A percentile compares a stretch with the other conserved stretches of the same genome.
Conservation (phyloP, 1,140 invertebrate genomes). For the Neelides sp. region DNA sequence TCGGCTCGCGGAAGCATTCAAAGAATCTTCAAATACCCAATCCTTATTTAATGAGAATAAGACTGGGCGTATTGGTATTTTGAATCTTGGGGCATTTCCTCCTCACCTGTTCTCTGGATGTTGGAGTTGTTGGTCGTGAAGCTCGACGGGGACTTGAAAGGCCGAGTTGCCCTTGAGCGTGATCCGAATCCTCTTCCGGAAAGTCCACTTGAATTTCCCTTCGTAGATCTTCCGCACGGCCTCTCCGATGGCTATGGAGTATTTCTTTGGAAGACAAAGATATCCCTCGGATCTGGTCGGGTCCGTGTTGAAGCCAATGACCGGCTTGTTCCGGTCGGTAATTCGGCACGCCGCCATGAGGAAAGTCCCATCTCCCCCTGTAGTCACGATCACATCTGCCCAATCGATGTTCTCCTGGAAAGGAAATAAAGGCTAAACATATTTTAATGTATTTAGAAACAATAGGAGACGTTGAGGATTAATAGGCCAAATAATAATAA, state of each 20-base stretch:
- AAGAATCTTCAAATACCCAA: conserved; percentile 37
- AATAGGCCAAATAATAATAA: no score
- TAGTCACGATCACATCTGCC: conserved; percentile 88
- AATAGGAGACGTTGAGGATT: no score
- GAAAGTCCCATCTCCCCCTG: conserved; percentile 97
- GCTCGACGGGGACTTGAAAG: conserved; percentile 47
- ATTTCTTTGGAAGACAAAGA: conserved; percentile 72
- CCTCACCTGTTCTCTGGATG: conserved; percentile 40
- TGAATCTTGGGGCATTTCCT: not conserved
- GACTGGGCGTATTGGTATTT: not conserved
- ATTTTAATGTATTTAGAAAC: no score
- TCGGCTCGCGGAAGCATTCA: conserved; percentile 42
- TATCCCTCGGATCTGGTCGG: conserved; percentile 83
- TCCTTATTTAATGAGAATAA: conserved; percentile 9
- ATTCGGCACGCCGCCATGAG: conserved; percentile 82
- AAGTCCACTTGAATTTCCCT: conserved; percentile 67
- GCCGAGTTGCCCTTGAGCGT: conserved; percentile 58
- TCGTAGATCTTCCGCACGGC: conserved; percentile 52
- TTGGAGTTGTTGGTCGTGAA: conserved; percentile 50
- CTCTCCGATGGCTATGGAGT: conserved; percentile 52
- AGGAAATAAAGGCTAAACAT: no score
- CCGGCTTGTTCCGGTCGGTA: conserved; percentile 56
- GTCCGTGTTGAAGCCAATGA: conserved; percentile 97
- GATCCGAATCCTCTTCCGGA: conserved; percentile 72
- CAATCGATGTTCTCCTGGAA: conserved; percentile 59